Evolutionary conservation across 1,140 invertebrate genomes (phyloP).

Genomic region (Drosophila ambigua): DNA sequence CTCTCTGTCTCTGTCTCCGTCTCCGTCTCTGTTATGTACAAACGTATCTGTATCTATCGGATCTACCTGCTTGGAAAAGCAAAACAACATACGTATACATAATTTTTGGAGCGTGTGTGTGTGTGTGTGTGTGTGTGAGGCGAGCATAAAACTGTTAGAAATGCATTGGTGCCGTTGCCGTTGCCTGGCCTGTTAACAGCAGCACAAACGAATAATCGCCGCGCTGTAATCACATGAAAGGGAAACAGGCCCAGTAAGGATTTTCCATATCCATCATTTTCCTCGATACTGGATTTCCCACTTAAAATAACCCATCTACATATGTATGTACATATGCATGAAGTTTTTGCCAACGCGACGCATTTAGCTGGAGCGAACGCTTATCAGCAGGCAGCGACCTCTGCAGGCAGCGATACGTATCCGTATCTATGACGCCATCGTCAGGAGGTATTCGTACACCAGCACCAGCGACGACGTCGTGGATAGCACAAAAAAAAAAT

Average conservation of each 20-base stretch:
- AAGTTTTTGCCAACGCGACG: no score
- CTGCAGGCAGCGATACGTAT: conserved; percentile 2
- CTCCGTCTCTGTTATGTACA: conserved; percentile 25
- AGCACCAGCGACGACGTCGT: conserved; percentile 29
- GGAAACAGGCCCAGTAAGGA: not conserved
- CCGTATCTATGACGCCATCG: conserved; percentile 70
- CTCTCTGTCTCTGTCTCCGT: conserved; percentile 31
- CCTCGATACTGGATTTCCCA: no score
- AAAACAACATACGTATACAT: conserved; percentile 42
- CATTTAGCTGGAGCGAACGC: no score
- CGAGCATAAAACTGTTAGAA: conserved; percentile 44
- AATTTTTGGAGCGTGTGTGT: conserved; percentile 20
- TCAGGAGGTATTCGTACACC: conserved; percentile 48
- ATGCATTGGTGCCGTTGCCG: conserved; percentile 23
- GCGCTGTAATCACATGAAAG: conserved; percentile 3
- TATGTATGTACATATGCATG: no score
- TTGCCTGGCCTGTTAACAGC: conserved; percentile 14
- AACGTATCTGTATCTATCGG: conserved; percentile 42
- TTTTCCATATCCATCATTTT: no score
- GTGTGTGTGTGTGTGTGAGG: conserved; percentile 9
- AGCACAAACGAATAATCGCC: conserved; percentile 1
- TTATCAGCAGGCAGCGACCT: not conserved
- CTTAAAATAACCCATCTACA: no score
- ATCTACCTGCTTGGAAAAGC: conserved; percentile 57
- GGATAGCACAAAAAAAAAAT: conserved; percentile 56